These are phyloP conservation scores for Otolemur garnettii DNA, from an alignment of 2,113 vertebrate species.

Conservation along the genomic window DNA sequence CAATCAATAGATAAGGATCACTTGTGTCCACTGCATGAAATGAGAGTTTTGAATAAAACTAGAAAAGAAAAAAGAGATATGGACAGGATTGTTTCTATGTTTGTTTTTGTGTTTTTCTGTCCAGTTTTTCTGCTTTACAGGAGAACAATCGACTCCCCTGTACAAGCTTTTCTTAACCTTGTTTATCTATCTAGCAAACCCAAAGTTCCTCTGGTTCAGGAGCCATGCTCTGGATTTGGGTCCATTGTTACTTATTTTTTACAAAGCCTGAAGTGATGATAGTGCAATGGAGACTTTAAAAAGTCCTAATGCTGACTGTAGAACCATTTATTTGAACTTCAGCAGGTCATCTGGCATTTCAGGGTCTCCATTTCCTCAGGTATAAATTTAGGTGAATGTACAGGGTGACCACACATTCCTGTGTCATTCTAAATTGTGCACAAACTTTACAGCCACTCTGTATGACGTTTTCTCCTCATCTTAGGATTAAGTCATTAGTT, in stretches of 20 bases:
- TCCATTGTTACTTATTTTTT: neutral
- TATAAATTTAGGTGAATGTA: neutral
- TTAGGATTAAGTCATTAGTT: neutral
- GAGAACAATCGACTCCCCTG: neutral
- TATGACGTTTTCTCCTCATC: neutral
- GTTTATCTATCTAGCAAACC: neutral
- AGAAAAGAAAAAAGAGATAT: neutral
- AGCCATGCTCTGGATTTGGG: neutral
- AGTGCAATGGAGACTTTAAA: neutral
- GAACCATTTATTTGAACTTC: neutral
- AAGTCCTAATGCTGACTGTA: neutral
- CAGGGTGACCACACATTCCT: too few relatives aligned
- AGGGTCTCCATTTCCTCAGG: neutral
- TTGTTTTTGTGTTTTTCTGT: too few relatives aligned
- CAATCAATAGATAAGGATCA: neutral
- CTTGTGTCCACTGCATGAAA: neutral
- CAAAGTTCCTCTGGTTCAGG: neutral
- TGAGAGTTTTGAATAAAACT: neutral
- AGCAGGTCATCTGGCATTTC: neutral
- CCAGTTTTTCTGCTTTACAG: neutral
- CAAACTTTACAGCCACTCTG: too few relatives aligned
- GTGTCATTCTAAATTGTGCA: too few relatives aligned
- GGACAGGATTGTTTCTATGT: too few relatives aligned
- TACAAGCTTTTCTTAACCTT: neutral
- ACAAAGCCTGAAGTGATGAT: neutral